Evolutionary conservation across 2,113 vertebrate species (phyloP), one percentile per base, ranked within the genome.

Genomic region (Ammodytes dubius): DNA sequence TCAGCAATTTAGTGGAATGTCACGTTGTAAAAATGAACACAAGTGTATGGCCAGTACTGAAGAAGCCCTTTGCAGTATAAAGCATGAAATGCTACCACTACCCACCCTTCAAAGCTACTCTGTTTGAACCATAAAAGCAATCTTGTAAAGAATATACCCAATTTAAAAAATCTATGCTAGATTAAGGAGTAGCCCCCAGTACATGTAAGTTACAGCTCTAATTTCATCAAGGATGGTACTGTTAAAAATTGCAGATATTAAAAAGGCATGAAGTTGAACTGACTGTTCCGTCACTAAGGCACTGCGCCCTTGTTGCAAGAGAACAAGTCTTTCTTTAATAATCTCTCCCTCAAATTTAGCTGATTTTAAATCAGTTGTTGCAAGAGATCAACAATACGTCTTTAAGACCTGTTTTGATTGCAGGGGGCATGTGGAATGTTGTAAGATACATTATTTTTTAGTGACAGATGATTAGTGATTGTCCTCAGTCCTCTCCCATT

Each of bases 351-450:
- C 52, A 7, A 58, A 53, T 57, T 27, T 9, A 10, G 11, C 47
- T 54, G 46, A 4, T 37, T 43, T 53, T 8, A 73, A 27, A 59
- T 63, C 49, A 27, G 69, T 45, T 54, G n/a, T 19, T 64, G 61
- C 7, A 42, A 27, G 46, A 58, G 54, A 70, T 72, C 64, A 39
- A 46, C 74, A 67, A 68, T 75, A 57, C 71, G 74, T 68, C 13
- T 69, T 76, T 75, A 81, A 88, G 84, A 85, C 82, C 60, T 42
- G 61, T 57, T 59, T 69, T 54, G 13, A 73, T 17, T 19, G 19
- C 60, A 57, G 60, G 54, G 67, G 54, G 67, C 56, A 66, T 78
- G 84, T 90, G 93, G 95, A 94, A 94, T 94, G 93, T 93, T 87
- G 66, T 58, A 64, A 71, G 79, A 71, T 69, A 9, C 15, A 50